Evolutionary conservation across 2,888 invertebrate species (phyloP), one percentile per base, ranked within the genome.

Genomic region (Halictus quadricinctus): DNA sequence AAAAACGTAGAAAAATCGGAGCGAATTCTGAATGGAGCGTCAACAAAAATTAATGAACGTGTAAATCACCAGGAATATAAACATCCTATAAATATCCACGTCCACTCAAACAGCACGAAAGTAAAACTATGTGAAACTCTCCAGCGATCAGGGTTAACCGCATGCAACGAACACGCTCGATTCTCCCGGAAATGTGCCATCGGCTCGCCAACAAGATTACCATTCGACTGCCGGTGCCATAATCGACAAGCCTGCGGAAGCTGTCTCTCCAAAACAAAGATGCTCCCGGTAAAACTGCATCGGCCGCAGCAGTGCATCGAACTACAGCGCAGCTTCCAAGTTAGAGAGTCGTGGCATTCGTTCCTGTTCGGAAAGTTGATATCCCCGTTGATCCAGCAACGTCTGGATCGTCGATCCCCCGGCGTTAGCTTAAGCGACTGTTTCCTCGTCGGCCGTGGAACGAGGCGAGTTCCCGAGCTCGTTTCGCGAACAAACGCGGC

Each of bases 341-440:
- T 54, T 54, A 3, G 54, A 60, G 25, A 60, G 29, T 29, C 64
- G 29, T 29, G 13, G 15, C 64, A 58, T 76, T 87, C 66, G 25
- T 46, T 48, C 46, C 80, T 46, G 81, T 79, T 79, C 77, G 60
- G 84, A 79, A 88, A 89, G 86, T 89, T 89, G 84, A 81, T 66
- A 66, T 84, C 81, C 41, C 74, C 85, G 87, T 85, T 85, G 88
- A 89, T 89, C 87, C 88, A 25, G 29, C 84, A 21, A 81, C 64
- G 64, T 64, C 64, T 64, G 29, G 64, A 64, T 64, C 64, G 64
- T 29, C 25, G 64, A 64, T 64, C 64, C 64, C 58, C 58, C n/a
- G 85, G 72, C 87, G 90, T 90, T 90, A 88, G 85, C 85, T 87
- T 86, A 90, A 90, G 90, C 90, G 87, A 76, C 81, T 85, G 88